Evolutionary conservation across 2,888 invertebrate genomes (phyloP), one percentile per base, ranked within the genome.

Genomic region (Bimastos eiseni): DNA sequence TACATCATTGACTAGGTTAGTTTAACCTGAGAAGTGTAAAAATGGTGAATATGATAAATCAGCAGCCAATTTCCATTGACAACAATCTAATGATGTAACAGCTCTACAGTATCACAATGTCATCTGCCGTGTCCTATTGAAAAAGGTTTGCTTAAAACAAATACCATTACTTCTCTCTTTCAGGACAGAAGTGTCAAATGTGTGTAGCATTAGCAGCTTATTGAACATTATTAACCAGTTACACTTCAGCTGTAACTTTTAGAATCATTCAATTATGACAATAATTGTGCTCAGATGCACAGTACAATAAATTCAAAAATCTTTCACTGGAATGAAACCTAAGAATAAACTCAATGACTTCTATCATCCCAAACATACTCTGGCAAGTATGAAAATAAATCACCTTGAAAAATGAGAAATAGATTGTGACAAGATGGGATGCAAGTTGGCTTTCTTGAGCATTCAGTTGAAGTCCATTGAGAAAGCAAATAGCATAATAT

Each of bases 331-430:
- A 70, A n/a, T 70, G 70, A 70, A 70, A 11, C 0, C 30, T 70
- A 8, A 70, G 70, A n/a, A 70, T n/a, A n/a, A 70, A 1, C 13
- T 70, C 8, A 70, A 70, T 55, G 55, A 55, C 24, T 70, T n/a
- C 8, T 13, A 70, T n/a, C n/a, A 70, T 70, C 30, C 8, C 8
- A 88, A 41, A 41, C 44, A 88, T 21, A 90, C 37, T 55, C 11
- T 44, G 36, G 30, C 30, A 83, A 70, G 21, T n/a, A n/a, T 88
- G 36, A 38, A 90, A n/a, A 33, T 55, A 41, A 34, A 41, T 24
- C 89, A 98, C 97, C 95, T 98, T 98, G 96, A 99, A 99, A 95
- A 99, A 98, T 0, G 98, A 97, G 94, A 99, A 98, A 95, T 99
- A 99, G 90, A 99, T 97, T 92, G 97, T 96, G 88, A 99, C 97